A percentile compares a stretch with the other conserved stretches of the same genome.
Conservation (phyloP, 2,113 vertebrate species). For the Myxocyprinus asiaticus region DNA sequence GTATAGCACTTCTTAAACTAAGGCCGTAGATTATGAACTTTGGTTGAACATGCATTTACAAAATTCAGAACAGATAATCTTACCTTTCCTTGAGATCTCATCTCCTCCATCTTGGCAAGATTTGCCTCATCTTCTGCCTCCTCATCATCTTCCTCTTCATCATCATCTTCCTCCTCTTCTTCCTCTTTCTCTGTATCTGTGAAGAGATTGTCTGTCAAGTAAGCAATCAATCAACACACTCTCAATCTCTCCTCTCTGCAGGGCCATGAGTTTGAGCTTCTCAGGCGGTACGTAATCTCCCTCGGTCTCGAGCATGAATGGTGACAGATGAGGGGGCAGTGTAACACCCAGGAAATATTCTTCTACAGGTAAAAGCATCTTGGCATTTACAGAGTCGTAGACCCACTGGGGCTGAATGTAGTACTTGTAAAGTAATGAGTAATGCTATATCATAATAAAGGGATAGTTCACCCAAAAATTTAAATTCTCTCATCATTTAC, state of each 20-base stretch:
- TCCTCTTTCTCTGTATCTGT: constrained; percentile 65
- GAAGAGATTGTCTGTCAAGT: neutral
- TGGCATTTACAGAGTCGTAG: constrained; percentile 89
- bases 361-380: constrained; percentile 83
- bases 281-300: constrained; percentile 95
- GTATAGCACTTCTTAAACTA: too few relatives aligned
- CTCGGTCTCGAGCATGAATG: constrained; percentile 91
- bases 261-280: constrained; percentile 88
- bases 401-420: constrained; percentile 98
- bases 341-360: constrained; percentile 89
- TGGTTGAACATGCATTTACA: too few relatives aligned
- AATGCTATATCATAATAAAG: too few relatives aligned
- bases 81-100: constrained; percentile 84
- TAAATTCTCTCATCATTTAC: too few relatives aligned
- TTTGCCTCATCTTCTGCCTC: constrained; percentile 81
- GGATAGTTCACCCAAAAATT: too few relatives aligned
- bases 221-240: neutral
- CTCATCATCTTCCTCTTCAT: constrained; percentile 69
- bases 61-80: too few relatives aligned
- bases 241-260: constrained; percentile 89
- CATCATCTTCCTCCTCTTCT: constrained; percentile 58
- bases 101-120: constrained; percentile 81
- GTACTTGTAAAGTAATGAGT: constrained; percentile 74
- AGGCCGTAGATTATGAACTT: too few relatives aligned
- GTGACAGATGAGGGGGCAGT: constrained; percentile 92